These are phyloP conservation scores for Drosophila teissieri DNA, from an alignment of 1,140 invertebrate species.

Conservation along the genomic window DNA sequence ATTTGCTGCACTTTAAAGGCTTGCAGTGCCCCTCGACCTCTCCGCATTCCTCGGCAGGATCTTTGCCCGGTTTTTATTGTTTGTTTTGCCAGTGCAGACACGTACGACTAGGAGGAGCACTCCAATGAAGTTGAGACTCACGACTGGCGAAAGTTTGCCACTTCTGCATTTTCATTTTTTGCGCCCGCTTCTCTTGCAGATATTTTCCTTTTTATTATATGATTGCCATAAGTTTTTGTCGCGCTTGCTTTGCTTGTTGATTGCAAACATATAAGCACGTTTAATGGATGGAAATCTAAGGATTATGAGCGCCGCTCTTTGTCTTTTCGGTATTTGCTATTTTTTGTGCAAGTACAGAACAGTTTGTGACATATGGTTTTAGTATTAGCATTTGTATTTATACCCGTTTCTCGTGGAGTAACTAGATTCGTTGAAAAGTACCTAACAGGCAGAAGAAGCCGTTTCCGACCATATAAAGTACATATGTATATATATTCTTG, in stretches of 20 bases:
- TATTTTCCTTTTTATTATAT: slow-evolving; percentile 61
- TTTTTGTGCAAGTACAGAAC: neutral
- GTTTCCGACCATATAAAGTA: no score
- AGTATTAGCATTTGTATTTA: neutral
- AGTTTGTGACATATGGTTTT: no score
- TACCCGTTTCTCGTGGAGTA: no score
- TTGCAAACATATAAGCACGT: slow-evolving; percentile 48
- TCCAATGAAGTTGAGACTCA: slow-evolving; percentile 56
- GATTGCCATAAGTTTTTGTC: slow-evolving; percentile 61
- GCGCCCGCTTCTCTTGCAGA: slow-evolving; percentile 2
- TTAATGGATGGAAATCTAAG: slow-evolving; percentile 47
- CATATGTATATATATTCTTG: no score
- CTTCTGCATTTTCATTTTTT: slow-evolving; percentile 30
- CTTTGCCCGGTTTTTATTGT: slow-evolving; percentile 40
- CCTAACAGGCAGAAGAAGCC: no score
- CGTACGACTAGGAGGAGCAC: slow-evolving; percentile 35
- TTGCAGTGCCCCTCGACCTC: neutral
- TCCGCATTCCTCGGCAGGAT: slow-evolving; percentile 3
- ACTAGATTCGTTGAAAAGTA: no score
- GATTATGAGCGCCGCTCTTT: slow-evolving; percentile 9
- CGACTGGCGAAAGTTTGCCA: slow-evolving; percentile 41
- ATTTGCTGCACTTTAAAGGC: slow-evolving; percentile 56
- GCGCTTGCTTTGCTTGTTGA: slow-evolving; percentile 51
- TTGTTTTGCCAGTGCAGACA: slow-evolving; percentile 56
- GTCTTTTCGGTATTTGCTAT: neutral